Base-by-base conservation (phyloP, 2,113 vertebrate species). In the Engraulis encrasicolus region DNA sequence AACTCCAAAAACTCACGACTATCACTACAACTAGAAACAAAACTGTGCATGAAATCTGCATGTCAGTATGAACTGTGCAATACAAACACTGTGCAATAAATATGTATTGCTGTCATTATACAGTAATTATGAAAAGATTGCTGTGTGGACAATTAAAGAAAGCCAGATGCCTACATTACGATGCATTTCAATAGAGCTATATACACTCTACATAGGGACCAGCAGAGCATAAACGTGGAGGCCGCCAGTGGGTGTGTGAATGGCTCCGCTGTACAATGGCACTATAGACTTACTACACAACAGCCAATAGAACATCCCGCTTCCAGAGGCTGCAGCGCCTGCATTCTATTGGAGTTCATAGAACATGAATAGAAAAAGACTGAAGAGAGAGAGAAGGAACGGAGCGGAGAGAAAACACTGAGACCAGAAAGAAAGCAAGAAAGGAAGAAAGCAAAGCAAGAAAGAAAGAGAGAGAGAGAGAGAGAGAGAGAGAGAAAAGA, bases 331-430 rank as follows among this genome's bases (percentile, higher is more conserved):
- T 27, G 0, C 34, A 15, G 79, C 34, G 38, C 6, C 6, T 27
- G 48, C 50, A 9, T 20, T 66, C 58, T 66, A 66, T 66, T 66
- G 58, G 23, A 66, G 58, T 66, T 66, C 58, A 66, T 66, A 66
- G 58, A 27, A 89, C 90, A 83, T 83, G 89, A 88, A 89, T 90
- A 58, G 48, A 81, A 49, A n/a, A 37, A 58, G 78, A 71, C 52
- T 15, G 14, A 6, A 37, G 74, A n/a, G 9, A 77, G 66, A n/a
- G n/a, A 82, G 36, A 37, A 66, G 27, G 27, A 27, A 11, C 7
- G 23, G 27, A 66, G 58, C 23, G 12, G 58, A 66, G 58, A 66
- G n/a, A 11, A 23, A 61, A 23, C 6, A 61, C 20, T 23, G 54
- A 61, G 12, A 61, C n/a, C n/a, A 14, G 58, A 66, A 11, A 66